These are phyloP conservation scores for Drosophila paranaensis DNA, from an alignment of 2,888 invertebrate genomes.

Conservation along the genomic window DNA sequence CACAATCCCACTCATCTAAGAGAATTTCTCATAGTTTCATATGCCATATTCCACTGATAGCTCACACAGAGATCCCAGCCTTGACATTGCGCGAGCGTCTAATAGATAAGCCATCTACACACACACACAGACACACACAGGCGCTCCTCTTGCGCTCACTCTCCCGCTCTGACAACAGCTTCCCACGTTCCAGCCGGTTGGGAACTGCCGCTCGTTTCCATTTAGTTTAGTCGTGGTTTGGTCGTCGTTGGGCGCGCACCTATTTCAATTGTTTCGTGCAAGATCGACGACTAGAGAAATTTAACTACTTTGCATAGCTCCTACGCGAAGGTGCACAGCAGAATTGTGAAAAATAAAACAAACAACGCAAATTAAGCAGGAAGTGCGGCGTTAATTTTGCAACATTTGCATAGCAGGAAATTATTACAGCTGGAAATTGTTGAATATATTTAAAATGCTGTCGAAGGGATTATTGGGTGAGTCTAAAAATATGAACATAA, in stretches of 20 bases:
- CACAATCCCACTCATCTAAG: background rate
- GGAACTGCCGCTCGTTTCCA: slow-evolving; percentile 24
- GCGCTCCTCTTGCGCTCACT: background rate
- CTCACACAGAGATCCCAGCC: slow-evolving; percentile 16
- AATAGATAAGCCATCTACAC: slow-evolving; percentile 22
- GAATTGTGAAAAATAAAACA: slow-evolving; percentile 18
- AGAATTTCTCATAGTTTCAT: background rate
- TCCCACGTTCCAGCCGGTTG: slow-evolving; percentile 11
- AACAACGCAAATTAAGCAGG: slow-evolving; percentile 22
- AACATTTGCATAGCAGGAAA: slow-evolving; percentile 20
- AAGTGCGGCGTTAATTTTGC: slow-evolving; percentile 19
- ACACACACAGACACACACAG: background rate
- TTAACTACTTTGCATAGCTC: slow-evolving; percentile 3
- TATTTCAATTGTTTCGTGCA: slow-evolving; percentile 27
- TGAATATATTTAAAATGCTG: slow-evolving; percentile 46
- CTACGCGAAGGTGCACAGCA: slow-evolving; percentile 28
- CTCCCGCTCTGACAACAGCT: background rate
- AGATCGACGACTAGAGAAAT: slow-evolving; percentile 35
- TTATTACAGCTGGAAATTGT: background rate
- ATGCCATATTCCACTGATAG: slow-evolving; percentile 1
- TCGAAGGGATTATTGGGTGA: slow-evolving; percentile 57
- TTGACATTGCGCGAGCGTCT: slow-evolving; percentile 33
- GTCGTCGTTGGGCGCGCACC: slow-evolving; percentile 57
- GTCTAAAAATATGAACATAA: slow-evolving; percentile 14
- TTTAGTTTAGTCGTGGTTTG: slow-evolving; percentile 55